Percentiles rank a stretch among this genome's conserved stretches.
phyloP scores from a whole-genome alignment of 2,797 vertebrate genomes.

The Odontamblyopus rebecca region DNA sequence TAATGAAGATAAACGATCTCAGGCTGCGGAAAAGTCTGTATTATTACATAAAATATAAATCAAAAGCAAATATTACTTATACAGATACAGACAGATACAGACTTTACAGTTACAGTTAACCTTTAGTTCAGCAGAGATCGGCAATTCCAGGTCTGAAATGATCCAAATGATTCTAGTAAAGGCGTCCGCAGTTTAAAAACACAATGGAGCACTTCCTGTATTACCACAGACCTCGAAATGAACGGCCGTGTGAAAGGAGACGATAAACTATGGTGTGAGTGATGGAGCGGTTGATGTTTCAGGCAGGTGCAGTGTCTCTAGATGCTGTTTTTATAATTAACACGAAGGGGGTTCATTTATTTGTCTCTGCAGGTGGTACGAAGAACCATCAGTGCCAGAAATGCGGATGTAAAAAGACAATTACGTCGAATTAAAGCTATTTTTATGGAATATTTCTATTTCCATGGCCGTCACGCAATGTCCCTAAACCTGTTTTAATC shows the following conservation, averaged over 20 bases:
- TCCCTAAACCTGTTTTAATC: neutral
- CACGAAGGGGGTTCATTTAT: neutral
- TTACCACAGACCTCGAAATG: conserved; percentile 37
- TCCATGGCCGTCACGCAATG: too few species aligned
- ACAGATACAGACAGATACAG: too few species aligned
- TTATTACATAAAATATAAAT: too few species aligned
- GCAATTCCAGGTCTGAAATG: too few species aligned
- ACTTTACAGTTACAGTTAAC: too few species aligned
- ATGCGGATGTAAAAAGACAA: neutral
- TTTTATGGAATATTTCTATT: neutral
- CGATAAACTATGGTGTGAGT: conserved; percentile 47
- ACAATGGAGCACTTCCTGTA: too few species aligned
- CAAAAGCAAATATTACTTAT: too few species aligned
- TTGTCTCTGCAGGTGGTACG: conserved; percentile 1
- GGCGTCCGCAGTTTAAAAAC: too few species aligned
- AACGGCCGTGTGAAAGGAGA: conserved; percentile 53
- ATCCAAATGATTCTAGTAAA: too few species aligned
- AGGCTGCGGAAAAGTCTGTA: too few species aligned
- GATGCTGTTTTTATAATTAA: conserved; percentile 13
- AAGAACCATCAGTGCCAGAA: neutral
- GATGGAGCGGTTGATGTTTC: conserved; percentile 18
- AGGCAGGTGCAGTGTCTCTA: conserved; percentile 5
- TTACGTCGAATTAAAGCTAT: neutral
- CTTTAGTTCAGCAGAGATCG: too few species aligned
- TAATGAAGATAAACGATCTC: too few species aligned